Evolutionary conservation across 1,140 invertebrate genomes (phyloP).

Genomic region (Bemisia tabaci): DNA sequence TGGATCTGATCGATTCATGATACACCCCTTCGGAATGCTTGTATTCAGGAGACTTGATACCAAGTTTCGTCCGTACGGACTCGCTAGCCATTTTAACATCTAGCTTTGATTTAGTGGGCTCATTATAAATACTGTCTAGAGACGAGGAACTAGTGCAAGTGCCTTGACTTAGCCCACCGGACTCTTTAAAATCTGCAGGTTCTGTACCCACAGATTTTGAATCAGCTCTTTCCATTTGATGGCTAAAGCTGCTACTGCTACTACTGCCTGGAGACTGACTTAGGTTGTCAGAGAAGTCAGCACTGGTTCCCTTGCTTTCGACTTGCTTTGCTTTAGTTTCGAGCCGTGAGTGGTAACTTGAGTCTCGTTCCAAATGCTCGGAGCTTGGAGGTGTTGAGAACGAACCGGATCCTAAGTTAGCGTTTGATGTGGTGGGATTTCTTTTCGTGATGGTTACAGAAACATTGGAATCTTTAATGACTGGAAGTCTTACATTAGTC

Average conservation of each 20-base stretch:
- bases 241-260: not conserved
- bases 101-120: not conserved
- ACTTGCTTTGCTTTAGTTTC: not conserved
- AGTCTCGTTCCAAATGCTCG: not conserved
- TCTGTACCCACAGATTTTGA: not conserved
- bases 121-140: not conserved
- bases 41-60: not conserved
- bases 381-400: not conserved
- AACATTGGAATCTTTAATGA: not conserved
- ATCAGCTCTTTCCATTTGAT: not conserved
- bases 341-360: not conserved
- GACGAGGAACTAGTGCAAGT: not conserved
- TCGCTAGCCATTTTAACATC: not conserved
- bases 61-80: not conserved
- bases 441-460: not conserved
- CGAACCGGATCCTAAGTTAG: not conserved
- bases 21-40: not conserved
- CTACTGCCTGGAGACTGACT: not conserved
- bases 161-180: not conserved
- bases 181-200: not conserved
- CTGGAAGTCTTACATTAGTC: not conserved
- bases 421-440: not conserved
- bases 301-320: not conserved
- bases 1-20: not conserved
- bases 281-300: not conserved